Percentiles rank a stretch among this genome's conserved stretches.
phyloP scores from a whole-genome alignment of 2,113 vertebrate species.

The Neopipo cinnamomea region DNA sequence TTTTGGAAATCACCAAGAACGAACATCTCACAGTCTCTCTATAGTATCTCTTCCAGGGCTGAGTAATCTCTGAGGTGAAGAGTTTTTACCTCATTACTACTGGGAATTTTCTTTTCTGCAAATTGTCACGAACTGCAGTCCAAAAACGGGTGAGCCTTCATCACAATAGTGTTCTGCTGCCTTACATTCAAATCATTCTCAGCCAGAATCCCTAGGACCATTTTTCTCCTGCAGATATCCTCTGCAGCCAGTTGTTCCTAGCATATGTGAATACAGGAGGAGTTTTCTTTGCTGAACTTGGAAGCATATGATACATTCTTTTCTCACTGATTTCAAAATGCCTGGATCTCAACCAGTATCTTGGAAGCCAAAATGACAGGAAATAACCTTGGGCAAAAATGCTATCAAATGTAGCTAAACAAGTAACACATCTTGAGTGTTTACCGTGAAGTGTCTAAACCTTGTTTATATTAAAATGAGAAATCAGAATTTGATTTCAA shows the following conservation, averaged over 20 bases:
- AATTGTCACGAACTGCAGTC: background rate
- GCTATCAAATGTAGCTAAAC: background rate
- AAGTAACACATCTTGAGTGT: background rate
- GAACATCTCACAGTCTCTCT: background rate
- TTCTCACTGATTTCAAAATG: background rate
- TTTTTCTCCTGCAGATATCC: background rate
- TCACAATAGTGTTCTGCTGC: rapidly evolving
- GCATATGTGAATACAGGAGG: background rate
- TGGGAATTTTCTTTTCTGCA: background rate
- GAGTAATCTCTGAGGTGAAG: background rate
- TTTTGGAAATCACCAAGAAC: background rate
- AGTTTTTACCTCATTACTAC: background rate
- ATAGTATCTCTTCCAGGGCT: background rate
- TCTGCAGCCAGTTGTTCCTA: background rate
- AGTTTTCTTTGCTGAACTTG: background rate
- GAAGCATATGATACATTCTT: background rate
- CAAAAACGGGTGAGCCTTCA: background rate
- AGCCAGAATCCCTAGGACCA: background rate
- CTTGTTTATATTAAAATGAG: background rate
- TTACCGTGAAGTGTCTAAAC: background rate
- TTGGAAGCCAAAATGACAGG: background rate
- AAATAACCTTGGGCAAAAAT: background rate
- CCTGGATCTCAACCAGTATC: background rate
- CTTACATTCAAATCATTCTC: background rate
- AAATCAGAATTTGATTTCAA: background rate